phyloP scores from a whole-genome alignment of 1,140 invertebrate species.

The Eriocheir sinensis region DNA sequence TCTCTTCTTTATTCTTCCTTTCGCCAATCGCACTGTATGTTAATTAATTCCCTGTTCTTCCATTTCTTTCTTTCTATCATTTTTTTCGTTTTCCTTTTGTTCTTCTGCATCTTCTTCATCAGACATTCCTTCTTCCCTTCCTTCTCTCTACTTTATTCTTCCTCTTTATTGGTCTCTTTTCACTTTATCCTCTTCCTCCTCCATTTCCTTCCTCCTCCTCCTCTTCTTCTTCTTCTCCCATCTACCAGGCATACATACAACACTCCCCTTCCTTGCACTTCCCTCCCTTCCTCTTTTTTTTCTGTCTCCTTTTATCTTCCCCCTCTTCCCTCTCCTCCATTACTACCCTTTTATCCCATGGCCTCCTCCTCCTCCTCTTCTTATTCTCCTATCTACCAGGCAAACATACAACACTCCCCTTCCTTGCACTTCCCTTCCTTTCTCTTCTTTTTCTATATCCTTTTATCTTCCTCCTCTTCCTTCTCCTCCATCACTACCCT shows the following conservation, averaged over 20 bases:
- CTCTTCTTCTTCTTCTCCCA: not conserved
- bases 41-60: no score
- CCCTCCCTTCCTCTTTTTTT: not conserved
- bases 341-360: not conserved
- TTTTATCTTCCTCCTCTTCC: no score
- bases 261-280: not conserved
- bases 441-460: not conserved
- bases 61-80: no score
- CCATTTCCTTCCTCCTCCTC: not conserved
- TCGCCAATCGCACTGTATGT: not conserved
- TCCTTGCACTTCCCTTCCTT: no score
- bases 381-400: no score
- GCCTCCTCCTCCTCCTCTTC: not conserved
- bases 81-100: no score
- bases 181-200: not conserved
- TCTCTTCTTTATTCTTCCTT: not conserved
- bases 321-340: not conserved
- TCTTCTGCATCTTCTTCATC: not conserved
- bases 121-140: not conserved
- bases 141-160: not conserved
- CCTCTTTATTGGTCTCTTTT: not conserved
- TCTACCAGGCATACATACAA: not conserved
- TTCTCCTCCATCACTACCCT: not conserved
- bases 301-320: not conserved
- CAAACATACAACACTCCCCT: no score